Conservation (phyloP, 2,888 invertebrate species). For the Zaprionus obscuricornis region DNA sequence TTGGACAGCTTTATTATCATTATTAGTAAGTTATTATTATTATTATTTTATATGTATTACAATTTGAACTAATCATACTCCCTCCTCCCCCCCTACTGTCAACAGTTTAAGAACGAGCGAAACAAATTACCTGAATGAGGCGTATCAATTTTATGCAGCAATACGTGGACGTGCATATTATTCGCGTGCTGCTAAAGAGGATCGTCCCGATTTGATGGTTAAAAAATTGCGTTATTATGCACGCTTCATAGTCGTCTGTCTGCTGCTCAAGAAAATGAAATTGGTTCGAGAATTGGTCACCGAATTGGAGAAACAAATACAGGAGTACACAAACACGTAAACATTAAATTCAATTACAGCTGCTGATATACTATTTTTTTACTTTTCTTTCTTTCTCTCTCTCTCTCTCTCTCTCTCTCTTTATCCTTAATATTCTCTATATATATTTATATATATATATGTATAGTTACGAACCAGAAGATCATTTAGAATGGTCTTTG, state of each 20-base stretch:
- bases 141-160: conserved; percentile 97
- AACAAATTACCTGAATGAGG: conserved; percentile 97
- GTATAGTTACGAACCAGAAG: conserved; percentile 94
- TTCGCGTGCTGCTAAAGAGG: conserved; percentile 95
- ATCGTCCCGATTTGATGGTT: conserved; percentile 97
- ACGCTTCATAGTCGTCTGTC: conserved; percentile 97
- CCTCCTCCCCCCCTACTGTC: conserved; percentile 48
- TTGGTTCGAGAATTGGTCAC: conserved; percentile 95
- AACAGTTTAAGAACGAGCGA: conserved; percentile 96
- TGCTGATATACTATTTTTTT: conserved; percentile 25
- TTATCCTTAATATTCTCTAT: too few species aligned
- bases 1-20: conserved; percentile 98
- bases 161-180: conserved; percentile 97
- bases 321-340: conserved; percentile 94
- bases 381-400: not conserved
- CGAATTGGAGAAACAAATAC: conserved; percentile 96
- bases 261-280: conserved; percentile 96
- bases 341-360: not conserved
- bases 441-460: too few species aligned
- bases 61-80: not conserved
- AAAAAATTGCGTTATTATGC: conserved; percentile 98
- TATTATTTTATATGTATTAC: not conserved
- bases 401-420: too few species aligned
- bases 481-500: conserved; percentile 97
- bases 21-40: conserved; percentile 92